These are phyloP conservation scores for Pollenia griseotomentosa DNA, from an alignment of 2,888 invertebrate species.

Conservation along the genomic window DNA sequence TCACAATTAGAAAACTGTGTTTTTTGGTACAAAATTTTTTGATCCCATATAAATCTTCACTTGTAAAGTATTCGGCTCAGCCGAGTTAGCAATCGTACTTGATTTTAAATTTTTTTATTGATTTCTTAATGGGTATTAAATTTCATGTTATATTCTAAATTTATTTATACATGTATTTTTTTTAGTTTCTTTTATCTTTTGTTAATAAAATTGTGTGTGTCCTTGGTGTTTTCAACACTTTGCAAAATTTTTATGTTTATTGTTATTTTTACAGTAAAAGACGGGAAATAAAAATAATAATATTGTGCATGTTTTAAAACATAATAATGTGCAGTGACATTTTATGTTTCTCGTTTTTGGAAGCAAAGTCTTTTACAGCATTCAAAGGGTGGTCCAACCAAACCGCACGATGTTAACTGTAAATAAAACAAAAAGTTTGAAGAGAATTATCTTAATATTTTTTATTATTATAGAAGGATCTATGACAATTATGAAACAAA, in stretches of 20 bases:
- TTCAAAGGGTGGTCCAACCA: too few species aligned
- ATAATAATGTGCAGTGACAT: slow-evolving; percentile 5
- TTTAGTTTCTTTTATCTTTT: background rate
- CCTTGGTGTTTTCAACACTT: background rate
- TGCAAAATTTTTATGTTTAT: background rate
- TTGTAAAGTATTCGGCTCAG: too few species aligned
- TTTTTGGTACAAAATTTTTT: too few species aligned
- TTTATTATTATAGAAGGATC: too few species aligned
- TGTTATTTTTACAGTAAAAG: background rate
- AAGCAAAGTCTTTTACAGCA: background rate
- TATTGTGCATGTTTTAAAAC: background rate
- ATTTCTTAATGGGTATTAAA: background rate
- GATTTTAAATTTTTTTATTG: too few species aligned
- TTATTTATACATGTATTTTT: background rate
- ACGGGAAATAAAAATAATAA: background rate
- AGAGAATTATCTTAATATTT: too few species aligned
- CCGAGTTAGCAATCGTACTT: too few species aligned
- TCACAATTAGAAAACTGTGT: too few species aligned
- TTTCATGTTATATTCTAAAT: background rate
- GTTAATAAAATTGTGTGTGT: background rate
- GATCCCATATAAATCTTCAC: too few species aligned
- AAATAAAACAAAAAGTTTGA: too few species aligned
- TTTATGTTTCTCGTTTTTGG: background rate
- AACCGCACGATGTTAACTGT: too few species aligned
- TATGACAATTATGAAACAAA: too few species aligned